phyloP scores from a whole-genome alignment of 2,888 invertebrate species.

The Matsumyia berberina region DNA sequence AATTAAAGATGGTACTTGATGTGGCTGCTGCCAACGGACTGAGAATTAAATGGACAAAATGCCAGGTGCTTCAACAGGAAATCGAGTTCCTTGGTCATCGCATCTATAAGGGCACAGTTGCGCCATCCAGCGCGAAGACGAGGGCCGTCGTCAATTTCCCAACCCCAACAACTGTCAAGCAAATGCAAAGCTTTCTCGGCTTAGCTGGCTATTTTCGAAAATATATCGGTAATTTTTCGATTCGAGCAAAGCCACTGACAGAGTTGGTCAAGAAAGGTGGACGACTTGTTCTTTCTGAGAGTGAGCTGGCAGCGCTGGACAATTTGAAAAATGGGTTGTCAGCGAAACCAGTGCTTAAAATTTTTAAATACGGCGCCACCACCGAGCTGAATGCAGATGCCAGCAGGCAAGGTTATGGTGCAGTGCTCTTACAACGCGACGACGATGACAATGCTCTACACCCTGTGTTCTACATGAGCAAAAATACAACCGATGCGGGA shows the following conservation, averaged over 20 bases:
- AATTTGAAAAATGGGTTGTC: conserved; percentile 31
- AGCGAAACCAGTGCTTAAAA: conserved; percentile 40
- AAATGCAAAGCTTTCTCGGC: conserved; percentile 46
- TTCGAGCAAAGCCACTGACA: conserved; percentile 8
- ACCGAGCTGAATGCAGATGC: conserved; percentile 36
- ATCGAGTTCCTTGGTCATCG: conserved; percentile 63
- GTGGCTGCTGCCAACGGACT: conserved; percentile 23
- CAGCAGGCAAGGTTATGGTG: conserved; percentile 37
- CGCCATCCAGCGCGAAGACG: conserved; percentile 41
- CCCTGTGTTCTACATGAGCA: conserved; percentile 44
- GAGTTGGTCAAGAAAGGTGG: conserved; percentile 20
- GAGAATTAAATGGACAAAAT: conserved; percentile 63
- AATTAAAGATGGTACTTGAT: conserved; percentile 19
- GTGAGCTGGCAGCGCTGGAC: conserved; percentile 8
- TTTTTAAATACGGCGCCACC: conserved; percentile 42
- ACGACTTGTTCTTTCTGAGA: conserved; percentile 18
- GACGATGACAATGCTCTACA: conserved; percentile 23
- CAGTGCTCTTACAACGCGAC: conserved; percentile 18
- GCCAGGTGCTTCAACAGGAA: conserved; percentile 57
- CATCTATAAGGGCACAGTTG: conserved; percentile 38
- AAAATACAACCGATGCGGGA: conserved; percentile 27
- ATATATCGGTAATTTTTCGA: conserved; percentile 25
- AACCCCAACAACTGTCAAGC: conserved; percentile 14
- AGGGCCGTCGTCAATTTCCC: conserved; percentile 35
- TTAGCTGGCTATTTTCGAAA: conserved; percentile 48